Evolutionary conservation across 2,888 invertebrate genomes (phyloP).

Genomic region (Notocelia uddmanniana): DNA sequence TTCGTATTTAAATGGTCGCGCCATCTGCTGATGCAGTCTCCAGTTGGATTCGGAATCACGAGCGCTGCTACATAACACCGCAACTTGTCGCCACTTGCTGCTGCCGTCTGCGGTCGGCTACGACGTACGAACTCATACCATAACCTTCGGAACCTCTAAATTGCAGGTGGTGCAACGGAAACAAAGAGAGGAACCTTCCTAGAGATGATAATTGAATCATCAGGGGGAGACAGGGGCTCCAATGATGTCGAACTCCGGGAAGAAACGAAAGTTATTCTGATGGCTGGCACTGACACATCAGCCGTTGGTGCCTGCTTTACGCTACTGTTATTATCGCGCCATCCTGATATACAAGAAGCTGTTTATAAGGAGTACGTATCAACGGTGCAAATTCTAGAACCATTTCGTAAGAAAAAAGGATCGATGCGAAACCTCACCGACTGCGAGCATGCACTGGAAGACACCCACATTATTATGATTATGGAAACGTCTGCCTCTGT

Average conservation of each 20-base stretch:
- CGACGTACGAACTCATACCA: too few relatives aligned
- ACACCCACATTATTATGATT: too few relatives aligned
- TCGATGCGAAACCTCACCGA: not conserved
- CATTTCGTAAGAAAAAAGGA: not conserved
- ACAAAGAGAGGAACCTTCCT: not conserved
- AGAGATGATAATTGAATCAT: not conserved
- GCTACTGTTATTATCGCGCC: not conserved
- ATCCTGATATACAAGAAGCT: conserved; percentile 12
- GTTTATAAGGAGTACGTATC: conserved; percentile 17
- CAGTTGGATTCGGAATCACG: too few relatives aligned
- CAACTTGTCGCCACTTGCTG: too few relatives aligned
- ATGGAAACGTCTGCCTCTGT: too few relatives aligned
- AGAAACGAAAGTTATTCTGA: not conserved
- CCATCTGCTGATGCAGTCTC: too few relatives aligned
- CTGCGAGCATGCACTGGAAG: too few relatives aligned
- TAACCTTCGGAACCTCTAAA: too few relatives aligned
- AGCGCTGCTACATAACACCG: too few relatives aligned
- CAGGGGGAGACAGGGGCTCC: not conserved
- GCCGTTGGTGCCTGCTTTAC: not conserved
- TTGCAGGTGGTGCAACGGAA: not conserved
- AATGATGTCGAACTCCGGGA: not conserved
- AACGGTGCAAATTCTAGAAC: too few relatives aligned
- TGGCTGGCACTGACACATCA: conserved; percentile 10
- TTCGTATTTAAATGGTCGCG: too few relatives aligned
- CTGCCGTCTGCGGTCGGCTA: too few relatives aligned